These are phyloP conservation scores for Aptenodytes patagonicus DNA, from an alignment of 2,113 vertebrate species.

Conservation along the genomic window DNA sequence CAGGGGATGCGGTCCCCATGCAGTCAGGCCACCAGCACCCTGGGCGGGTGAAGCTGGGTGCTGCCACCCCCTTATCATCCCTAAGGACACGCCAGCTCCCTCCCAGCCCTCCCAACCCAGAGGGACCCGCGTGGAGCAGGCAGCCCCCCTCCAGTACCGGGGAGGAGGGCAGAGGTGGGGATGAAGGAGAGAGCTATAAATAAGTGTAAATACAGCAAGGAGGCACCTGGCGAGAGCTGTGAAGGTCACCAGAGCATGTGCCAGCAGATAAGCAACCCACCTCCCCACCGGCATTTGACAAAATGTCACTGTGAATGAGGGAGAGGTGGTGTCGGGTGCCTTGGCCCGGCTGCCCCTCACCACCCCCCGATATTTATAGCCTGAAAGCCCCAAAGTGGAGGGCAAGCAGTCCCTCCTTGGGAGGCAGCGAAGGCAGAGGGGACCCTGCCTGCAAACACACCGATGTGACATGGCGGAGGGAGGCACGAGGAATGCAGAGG, in stretches of 20 bases:
- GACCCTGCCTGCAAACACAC: background rate
- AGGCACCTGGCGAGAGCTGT: conserved; percentile 65
- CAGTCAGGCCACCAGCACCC: background rate
- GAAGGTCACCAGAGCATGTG: conserved; percentile 66
- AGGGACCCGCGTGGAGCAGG: background rate
- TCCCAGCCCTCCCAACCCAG: background rate
- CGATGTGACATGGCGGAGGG: rapidly evolving
- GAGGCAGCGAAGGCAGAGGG: background rate
- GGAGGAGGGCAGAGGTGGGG: background rate
- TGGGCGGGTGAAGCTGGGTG: background rate
- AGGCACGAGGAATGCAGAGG: background rate
- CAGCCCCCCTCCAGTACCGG: background rate
- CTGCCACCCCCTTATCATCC: background rate
- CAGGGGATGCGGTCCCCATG: rapidly evolving
- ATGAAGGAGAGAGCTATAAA: conserved; percentile 46
- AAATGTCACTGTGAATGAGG: conserved; percentile 72
- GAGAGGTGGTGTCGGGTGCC: conserved; percentile 14
- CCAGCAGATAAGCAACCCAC: conserved; percentile 67
- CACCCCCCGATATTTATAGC: conserved; percentile 27
- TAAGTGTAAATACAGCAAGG: conserved; percentile 48
- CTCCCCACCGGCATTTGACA: conserved; percentile 70
- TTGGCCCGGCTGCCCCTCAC: background rate
- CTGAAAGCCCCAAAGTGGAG: background rate
- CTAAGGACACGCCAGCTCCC: background rate
- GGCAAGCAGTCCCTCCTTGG: background rate